These are phyloP conservation scores for Eucera pruinosa DNA, from an alignment of 2,888 invertebrate species.

Conservation along the genomic window DNA sequence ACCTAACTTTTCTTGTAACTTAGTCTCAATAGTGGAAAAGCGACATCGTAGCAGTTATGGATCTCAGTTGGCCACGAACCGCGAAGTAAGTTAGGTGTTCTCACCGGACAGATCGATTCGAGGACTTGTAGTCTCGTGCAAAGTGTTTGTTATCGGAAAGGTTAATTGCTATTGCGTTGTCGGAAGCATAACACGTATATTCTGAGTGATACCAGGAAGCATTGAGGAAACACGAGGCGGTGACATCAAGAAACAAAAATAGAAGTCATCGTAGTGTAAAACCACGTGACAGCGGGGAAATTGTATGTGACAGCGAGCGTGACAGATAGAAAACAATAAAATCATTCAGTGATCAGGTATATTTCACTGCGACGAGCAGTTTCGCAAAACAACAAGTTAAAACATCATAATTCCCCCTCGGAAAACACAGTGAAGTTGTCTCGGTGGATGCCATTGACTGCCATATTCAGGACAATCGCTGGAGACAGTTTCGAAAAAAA, in stretches of 20 bases:
- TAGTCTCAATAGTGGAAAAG: slow-evolving; percentile 24
- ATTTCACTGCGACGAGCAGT: not conserved
- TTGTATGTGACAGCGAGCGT: slow-evolving; percentile 16
- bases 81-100: slow-evolving; percentile 36
- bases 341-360: not conserved
- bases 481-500: slow-evolving; percentile 50
- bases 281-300: slow-evolving; percentile 27
- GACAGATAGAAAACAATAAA: not conserved
- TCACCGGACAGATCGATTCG: slow-evolving; percentile 45
- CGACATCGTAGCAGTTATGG: slow-evolving; percentile 37
- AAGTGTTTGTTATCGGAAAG: not conserved
- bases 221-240: too few species aligned
- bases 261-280: slow-evolving; percentile 16
- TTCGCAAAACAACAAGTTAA: not conserved
- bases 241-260: slow-evolving; percentile 19
- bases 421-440: slow-evolving; percentile 60
- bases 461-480: slow-evolving; percentile 63
- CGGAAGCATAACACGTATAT: not conserved
- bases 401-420: slow-evolving; percentile 34
- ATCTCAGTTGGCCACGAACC: slow-evolving; percentile 59
- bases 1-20: slow-evolving; percentile 40
- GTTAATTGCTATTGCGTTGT: not conserved
- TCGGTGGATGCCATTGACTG: slow-evolving; percentile 63
- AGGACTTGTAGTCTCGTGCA: not conserved
- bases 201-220: too few species aligned